Evolutionary conservation across 1,140 invertebrate genomes (phyloP).

Genomic region (Chelonus insularis): DNA sequence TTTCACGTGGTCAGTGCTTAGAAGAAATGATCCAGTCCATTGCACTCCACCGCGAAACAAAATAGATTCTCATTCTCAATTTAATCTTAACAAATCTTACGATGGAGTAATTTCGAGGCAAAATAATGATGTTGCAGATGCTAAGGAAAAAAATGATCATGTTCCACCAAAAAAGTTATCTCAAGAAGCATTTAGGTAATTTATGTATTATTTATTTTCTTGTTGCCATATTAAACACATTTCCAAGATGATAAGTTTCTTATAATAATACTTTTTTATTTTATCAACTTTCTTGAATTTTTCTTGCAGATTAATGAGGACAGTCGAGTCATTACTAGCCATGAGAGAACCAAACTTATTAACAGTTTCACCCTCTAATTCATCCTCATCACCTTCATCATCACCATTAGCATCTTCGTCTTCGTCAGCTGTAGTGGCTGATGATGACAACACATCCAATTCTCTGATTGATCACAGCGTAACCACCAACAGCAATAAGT

Average conservation of each 20-base stretch:
- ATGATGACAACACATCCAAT: conserved; percentile 15
- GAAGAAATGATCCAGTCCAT: conserved; percentile 47
- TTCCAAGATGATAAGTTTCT: too few species aligned
- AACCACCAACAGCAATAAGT: background rate
- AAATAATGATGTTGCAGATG: conserved; percentile 39
- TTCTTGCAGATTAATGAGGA: conserved; percentile 64
- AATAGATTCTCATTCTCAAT: background rate
- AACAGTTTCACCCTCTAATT: conserved; percentile 42
- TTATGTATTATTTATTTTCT: background rate
- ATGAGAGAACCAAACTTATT: conserved; percentile 68
- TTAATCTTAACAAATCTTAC: conserved; percentile 39
- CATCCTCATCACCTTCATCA: conserved; percentile 28
- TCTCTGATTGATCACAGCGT: background rate
- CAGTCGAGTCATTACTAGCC: conserved; percentile 67
- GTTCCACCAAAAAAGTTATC: conserved; percentile 68
- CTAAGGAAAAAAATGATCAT: conserved; percentile 52
- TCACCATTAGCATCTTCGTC: conserved; percentile 23
- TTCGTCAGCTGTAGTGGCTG: conserved; percentile 9
- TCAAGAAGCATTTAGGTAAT: conserved; percentile 66
- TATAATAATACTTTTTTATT: too few species aligned
- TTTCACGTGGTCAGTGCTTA: conserved; percentile 53
- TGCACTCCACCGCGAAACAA: conserved; percentile 41
- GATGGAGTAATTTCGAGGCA: conserved; percentile 43
- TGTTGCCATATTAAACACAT: too few species aligned
- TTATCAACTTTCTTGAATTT: conserved; percentile 15